Base-by-base conservation (phyloP, 2,888 invertebrate genomes). In the Platypus cylindrus region DNA sequence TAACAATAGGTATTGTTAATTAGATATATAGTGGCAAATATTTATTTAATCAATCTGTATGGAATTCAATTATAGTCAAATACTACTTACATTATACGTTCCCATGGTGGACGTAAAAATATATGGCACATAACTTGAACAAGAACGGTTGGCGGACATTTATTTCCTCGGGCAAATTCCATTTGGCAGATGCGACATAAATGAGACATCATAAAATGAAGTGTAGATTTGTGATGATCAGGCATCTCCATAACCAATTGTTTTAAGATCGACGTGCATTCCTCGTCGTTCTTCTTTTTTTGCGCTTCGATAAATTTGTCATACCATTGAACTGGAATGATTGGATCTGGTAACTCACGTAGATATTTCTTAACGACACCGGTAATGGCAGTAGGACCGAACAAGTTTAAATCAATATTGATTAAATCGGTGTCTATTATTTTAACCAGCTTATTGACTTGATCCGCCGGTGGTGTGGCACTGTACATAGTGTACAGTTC, bases 281-380 rank as follows among this genome's bases (percentile, higher is more conserved):
- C 68, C 44, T 73, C 73, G 49, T 74, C 71, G 48, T 59, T 51
- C 26, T 43, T 45, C 24, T 51, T 50, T 26, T 48, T 51, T 5
- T 42, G 63, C 39, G 70, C 69, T 46, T 70, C 73, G 38, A 82
- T 65, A 56, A 82, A 80, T 45, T 66, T 66, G 47, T 77, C 75
- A 56, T 83, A 83, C 67, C 73, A 74, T 52, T 73, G 71, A 20
- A 78, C 75, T 15, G 81, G 82, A 46, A 83, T 77, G 33, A 83
- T 66, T 3, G 82, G 78, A 56, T 82, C 79, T 1, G 79, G 79
- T 43, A 83, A 59, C 54, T 83, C 81, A 29, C 78, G 59, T 25
- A 83, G 61, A 56, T 75, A 82, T 54, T 77, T 77, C 53, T 82
- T 80, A 38, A 83, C 59, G 31, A 73, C 66, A 44, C 70, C 70